A percentile compares a stretch with the other conserved stretches of the same genome.
These are phyloP conservation scores for Folsomia candida DNA, from an alignment of 2,888 invertebrate genomes.

Conservation along the genomic window DNA sequence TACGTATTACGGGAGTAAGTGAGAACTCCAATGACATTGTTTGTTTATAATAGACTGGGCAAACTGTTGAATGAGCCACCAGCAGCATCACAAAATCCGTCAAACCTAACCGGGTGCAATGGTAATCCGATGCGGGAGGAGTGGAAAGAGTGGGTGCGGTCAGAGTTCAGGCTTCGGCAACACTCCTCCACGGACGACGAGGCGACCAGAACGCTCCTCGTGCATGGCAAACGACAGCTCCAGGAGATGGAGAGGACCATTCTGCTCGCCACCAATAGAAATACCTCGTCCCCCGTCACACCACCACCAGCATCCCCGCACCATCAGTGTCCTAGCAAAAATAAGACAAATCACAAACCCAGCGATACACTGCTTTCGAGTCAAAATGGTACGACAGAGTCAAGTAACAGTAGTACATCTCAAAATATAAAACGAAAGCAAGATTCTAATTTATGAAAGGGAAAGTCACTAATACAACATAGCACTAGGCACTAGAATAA, in stretches of 20 bases:
- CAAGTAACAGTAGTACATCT: no score
- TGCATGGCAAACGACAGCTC: slow-evolving; percentile 40
- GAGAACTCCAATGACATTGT: background rate
- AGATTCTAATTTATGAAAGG: no score
- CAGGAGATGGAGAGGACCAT: slow-evolving; percentile 41
- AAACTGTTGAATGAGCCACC: slow-evolving; percentile 15
- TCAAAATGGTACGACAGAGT: no score
- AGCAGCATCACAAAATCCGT: background rate
- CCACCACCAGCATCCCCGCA: background rate
- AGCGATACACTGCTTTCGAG: no score
- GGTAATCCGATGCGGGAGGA: slow-evolving; percentile 24
- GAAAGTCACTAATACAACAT: no score
- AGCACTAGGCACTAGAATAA: no score
- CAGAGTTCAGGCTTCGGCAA: slow-evolving; percentile 38
- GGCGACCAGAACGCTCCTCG: slow-evolving; percentile 32
- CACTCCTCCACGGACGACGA: slow-evolving; percentile 36
- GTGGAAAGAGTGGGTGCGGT: slow-evolving; percentile 37
- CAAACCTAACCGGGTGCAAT: background rate
- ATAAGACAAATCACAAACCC: background rate
- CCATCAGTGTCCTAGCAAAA: background rate
- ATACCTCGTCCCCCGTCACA: background rate
- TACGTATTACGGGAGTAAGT: background rate
- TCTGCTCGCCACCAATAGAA: slow-evolving; percentile 31
- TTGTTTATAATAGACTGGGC: background rate
- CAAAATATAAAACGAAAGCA: no score